A percentile compares a stretch with the other conserved stretches of the same genome.
These are phyloP conservation scores for Phataginus tetradactyla DNA, from an alignment of 2,797 vertebrate genomes.

Conservation along the genomic window DNA sequence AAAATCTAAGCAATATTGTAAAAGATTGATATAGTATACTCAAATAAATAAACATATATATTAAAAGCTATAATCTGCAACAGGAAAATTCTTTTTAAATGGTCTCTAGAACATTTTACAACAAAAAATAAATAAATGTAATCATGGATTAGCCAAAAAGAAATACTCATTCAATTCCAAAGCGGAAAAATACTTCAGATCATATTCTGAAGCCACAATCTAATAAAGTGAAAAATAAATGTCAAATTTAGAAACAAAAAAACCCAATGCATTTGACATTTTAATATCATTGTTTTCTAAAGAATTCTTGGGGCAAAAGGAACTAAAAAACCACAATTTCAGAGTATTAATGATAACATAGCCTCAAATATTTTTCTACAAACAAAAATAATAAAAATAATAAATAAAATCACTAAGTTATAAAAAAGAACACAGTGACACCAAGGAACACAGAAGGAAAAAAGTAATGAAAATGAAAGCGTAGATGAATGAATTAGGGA, in stretches of 20 bases:
- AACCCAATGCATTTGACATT: constrained; percentile 36
- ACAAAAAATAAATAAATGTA: background rate
- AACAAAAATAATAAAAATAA: constrained; percentile 11
- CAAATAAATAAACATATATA: constrained; percentile 1
- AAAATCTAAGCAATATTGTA: background rate
- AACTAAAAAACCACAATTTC: background rate
- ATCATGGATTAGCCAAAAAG: constrained; percentile 38
- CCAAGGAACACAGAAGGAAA: background rate
- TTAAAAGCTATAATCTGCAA: constrained; percentile 5
- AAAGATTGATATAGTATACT: background rate
- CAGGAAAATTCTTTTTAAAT: constrained; percentile 28
- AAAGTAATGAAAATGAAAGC: background rate
- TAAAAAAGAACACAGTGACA: background rate
- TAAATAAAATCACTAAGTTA: background rate
- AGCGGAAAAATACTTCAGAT: constrained; percentile 45
- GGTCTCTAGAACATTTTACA: background rate
- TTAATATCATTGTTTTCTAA: constrained; percentile 48
- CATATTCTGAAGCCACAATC: constrained; percentile 56
- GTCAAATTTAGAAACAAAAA: constrained; percentile 56
- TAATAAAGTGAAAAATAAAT: constrained; percentile 67
- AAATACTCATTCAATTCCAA: constrained; percentile 42
- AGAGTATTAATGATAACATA: constrained; percentile 27
- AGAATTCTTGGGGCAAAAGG: background rate
- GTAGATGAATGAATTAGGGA: background rate
- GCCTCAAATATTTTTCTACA: background rate